A percentile compares a stretch with the other conserved stretches of the same genome.
phyloP scores from a whole-genome alignment of 2,797 vertebrate genomes.

The Melanotaenia parkinsoni region DNA sequence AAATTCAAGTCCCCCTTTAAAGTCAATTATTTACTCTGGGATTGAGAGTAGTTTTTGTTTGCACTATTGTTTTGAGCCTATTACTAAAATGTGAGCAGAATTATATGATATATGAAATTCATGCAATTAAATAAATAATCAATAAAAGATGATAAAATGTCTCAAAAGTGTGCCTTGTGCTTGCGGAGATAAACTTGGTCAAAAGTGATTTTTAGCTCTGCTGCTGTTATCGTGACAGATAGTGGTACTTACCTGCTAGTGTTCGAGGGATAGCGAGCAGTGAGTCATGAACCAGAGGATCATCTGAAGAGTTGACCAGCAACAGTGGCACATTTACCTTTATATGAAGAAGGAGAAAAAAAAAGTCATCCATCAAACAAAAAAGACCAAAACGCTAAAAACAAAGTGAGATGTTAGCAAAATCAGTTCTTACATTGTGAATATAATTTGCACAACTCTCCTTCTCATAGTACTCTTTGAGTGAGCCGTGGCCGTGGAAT shows the following conservation, averaged over 20 bases:
- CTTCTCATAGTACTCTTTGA: slow-evolving; percentile 98
- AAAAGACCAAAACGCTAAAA: slow-evolving; percentile 9
- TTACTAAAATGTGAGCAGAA: background rate
- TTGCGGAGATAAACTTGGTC: background rate
- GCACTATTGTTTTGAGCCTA: background rate
- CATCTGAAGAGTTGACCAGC: slow-evolving; percentile 94
- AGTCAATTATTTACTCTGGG: background rate
- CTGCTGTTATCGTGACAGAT: background rate
- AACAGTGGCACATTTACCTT: slow-evolving; percentile 95
- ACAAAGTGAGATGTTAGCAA: background rate
- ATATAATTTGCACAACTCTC: slow-evolving; percentile 97
- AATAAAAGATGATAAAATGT: background rate
- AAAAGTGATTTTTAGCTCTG: background rate
- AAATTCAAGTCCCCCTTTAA: background rate
- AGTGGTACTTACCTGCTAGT: slow-evolving; percentile 87
- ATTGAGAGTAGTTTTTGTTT: background rate
- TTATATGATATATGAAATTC: background rate
- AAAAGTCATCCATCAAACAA: background rate
- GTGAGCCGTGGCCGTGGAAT: slow-evolving; percentile 93
- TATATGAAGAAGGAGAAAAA: background rate
- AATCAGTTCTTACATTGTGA: slow-evolving; percentile 88
- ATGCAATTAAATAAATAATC: background rate
- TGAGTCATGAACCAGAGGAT: slow-evolving; percentile 94
- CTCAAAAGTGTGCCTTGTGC: background rate
- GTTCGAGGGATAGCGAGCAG: slow-evolving; percentile 95